Evolutionary conservation across 2,888 invertebrate genomes (phyloP).

Genomic region (Melanchra persicariae): DNA sequence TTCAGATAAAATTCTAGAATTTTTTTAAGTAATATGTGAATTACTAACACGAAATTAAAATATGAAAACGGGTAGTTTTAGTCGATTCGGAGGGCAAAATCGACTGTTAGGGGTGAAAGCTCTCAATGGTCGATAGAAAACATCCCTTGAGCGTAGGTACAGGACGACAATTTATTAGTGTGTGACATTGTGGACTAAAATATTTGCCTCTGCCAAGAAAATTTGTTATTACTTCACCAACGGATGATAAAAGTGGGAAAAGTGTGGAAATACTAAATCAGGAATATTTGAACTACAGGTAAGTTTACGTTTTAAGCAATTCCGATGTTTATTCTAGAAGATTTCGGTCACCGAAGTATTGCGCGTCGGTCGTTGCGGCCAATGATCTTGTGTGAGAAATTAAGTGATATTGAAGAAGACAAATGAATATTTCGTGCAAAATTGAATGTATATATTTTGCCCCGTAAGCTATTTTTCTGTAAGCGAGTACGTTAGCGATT

Average conservation of each 20-base stretch:
- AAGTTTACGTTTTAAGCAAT: neutral
- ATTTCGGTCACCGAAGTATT: neutral
- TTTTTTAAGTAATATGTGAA: neutral
- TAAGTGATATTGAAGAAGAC: neutral
- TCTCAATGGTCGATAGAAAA: conserved; percentile 7
- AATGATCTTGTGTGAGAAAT: no score
- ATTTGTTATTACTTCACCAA: neutral
- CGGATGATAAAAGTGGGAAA: neutral
- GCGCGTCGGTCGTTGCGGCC: no score
- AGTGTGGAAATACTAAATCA: neutral
- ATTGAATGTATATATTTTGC: neutral
- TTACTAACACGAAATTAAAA: neutral
- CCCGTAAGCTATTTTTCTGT: neutral
- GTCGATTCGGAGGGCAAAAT: neutral
- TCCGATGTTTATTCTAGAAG: no score
- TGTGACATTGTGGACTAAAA: no score
- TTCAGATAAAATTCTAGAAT: neutral
- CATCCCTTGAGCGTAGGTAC: neutral
- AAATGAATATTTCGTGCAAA: neutral
- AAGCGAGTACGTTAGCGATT: neutral
- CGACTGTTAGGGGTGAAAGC: neutral
- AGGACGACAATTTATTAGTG: neutral
- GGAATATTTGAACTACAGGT: neutral
- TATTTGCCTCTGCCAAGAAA: neutral
- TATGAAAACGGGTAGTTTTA: neutral